Evolutionary conservation across 2,888 invertebrate genomes (phyloP), one percentile per base, ranked within the genome.

Genomic region (Pyrgus malvae): DNA sequence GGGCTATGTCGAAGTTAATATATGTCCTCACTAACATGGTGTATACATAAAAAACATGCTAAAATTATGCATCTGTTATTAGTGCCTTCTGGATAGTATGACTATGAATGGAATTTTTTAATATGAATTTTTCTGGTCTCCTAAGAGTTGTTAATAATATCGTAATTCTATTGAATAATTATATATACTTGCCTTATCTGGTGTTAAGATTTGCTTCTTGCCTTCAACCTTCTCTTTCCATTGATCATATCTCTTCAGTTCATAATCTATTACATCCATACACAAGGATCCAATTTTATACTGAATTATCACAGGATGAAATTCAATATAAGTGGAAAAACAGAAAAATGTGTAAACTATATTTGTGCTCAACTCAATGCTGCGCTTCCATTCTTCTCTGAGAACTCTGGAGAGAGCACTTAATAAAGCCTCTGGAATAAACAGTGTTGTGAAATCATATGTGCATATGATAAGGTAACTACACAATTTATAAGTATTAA

Each of bases 221-320:
- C 91, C 91, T 67, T 91, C 91, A 55, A 91, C 89, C 65, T 87
- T 90, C 63, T 94, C 94, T 72, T 94, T 95, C 98, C 98, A 98
- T 66, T 97, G 95, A 69, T 98, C 97, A 86, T 97, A 98, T 61
- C 99, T 93, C 68, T 95, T 94, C 48, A 99, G 90, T 83, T 99
- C 99, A 87, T 96, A 97, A 74, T 99, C 98, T 62, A 99, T 94
- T 49, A 99, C 96, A 82, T 97, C 97, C 95, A 99, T 97, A 74
- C 98, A 98, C 55, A 99, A 91, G 1, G 99, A 98, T 41, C 99
- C 99, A 76, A 98, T 98, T 92, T 99, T 98, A 80, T 98, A 98
- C 79, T 98, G 98, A 46, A 98, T 93, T 61, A 99, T 96, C 35
- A 98, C 95, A 45, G 95, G 94, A 82, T 99, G 99, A 88, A 99